Evolutionary conservation across 2,797 vertebrate species (phyloP).

Genomic region (Tinamus major): DNA sequence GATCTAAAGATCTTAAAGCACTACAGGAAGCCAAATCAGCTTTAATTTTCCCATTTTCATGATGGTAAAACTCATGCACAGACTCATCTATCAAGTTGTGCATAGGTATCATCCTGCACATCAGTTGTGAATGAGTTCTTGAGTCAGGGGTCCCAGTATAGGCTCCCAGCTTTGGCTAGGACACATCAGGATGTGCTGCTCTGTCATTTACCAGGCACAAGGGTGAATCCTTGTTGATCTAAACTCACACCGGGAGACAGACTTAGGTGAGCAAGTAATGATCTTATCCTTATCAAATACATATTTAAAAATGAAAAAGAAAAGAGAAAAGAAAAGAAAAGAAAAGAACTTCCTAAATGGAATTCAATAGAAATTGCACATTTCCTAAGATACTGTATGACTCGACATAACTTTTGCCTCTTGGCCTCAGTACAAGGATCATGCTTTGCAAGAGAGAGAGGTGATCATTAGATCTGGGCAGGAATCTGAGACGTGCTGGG

Average conservation of each 20-base stretch:
- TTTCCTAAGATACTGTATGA: neutral
- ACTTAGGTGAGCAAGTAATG: neutral
- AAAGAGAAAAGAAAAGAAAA: neutral
- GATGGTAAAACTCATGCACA: slow-evolving; percentile 6
- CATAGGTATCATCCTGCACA: neutral
- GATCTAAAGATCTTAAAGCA: slow-evolving; percentile 7
- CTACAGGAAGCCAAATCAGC: neutral
- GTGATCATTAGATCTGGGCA: neutral
- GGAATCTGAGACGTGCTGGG: neutral
- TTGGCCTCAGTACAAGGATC: neutral
- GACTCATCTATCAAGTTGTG: neutral
- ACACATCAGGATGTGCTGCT: neutral
- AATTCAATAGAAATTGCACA: neutral
- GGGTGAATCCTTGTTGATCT: neutral
- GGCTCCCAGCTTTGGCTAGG: neutral
- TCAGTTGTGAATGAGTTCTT: neutral
- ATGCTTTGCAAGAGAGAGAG: neutral
- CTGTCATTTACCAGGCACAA: neutral
- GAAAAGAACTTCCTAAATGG: neutral
- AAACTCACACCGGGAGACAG: neutral
- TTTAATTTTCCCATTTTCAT: slow-evolving; percentile 32
- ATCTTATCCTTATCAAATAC: neutral
- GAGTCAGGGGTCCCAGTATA: neutral
- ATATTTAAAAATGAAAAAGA: neutral
- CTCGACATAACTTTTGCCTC: neutral